These are phyloP conservation scores for Corythoichthys haematopterus DNA, from an alignment of 2,113 vertebrate genomes.

Conservation along the genomic window DNA sequence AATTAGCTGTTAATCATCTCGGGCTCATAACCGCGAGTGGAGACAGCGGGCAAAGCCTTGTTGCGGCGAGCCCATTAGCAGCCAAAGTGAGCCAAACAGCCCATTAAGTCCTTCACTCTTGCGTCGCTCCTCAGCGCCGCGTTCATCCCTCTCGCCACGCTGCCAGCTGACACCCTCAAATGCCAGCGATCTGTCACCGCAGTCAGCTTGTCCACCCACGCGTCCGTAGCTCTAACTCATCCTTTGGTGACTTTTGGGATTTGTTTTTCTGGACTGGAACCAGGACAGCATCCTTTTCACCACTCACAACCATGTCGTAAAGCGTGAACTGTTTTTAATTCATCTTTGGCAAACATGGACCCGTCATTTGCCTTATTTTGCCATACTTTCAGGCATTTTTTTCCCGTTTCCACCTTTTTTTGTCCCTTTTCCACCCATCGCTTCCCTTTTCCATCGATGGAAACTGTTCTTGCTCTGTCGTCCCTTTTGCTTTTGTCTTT, in stretches of 20 bases:
- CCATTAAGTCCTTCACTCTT: slow-evolving; percentile 70
- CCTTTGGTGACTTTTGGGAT: slow-evolving; percentile 6
- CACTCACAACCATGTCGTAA: too few relatives aligned
- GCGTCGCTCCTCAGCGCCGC: slow-evolving; percentile 54
- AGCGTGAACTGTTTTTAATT: too few relatives aligned
- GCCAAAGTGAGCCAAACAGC: slow-evolving; percentile 69
- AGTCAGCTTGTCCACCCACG: slow-evolving; percentile 63
- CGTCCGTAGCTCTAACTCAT: slow-evolving; percentile 34
- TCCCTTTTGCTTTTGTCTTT: too few relatives aligned
- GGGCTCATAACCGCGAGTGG: slow-evolving; percentile 68
- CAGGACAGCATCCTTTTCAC: slow-evolving; percentile 10
- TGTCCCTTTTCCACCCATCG: too few relatives aligned
- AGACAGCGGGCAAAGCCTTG: slow-evolving; percentile 53
- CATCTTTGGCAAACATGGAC: too few relatives aligned
- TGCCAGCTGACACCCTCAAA: slow-evolving; percentile 82
- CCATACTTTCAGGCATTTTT: too few relatives aligned
- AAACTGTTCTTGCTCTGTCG: too few relatives aligned
- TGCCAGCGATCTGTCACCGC: slow-evolving; percentile 79
- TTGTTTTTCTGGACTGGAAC: slow-evolving; percentile 1
- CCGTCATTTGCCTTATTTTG: too few relatives aligned
- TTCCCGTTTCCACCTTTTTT: too few relatives aligned
- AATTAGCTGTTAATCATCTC: slow-evolving; percentile 81
- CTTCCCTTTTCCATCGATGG: too few relatives aligned
- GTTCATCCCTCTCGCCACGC: slow-evolving; percentile 75
- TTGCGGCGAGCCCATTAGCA: slow-evolving; percentile 69